A percentile compares a stretch with the other conserved stretches of the same genome.
These are phyloP conservation scores for Euleptes europaea DNA, from an alignment of 2,113 vertebrate genomes.

Conservation along the genomic window DNA sequence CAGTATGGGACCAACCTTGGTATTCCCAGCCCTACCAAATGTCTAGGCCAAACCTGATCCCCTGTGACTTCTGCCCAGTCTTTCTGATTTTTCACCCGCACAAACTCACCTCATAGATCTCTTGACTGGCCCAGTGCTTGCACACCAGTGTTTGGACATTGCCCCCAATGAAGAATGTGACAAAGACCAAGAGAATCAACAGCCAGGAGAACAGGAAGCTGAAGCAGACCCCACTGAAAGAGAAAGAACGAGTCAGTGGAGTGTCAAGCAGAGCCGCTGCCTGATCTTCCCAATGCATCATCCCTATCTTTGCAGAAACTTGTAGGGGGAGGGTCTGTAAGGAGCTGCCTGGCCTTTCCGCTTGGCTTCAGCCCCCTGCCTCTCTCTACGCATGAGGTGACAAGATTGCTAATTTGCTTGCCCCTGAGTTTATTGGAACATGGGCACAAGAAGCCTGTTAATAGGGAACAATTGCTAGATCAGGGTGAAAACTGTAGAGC, in stretches of 20 bases:
- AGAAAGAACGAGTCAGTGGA: neutral
- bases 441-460: neutral
- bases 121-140: constrained; percentile 74
- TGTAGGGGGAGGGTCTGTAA: neutral
- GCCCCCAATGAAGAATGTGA: constrained; percentile 80
- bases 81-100: no score
- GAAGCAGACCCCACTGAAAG: constrained; percentile 71
- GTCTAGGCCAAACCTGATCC: neutral
- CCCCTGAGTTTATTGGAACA: neutral
- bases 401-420: no score
- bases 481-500: no score
- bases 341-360: constrained; percentile 21
- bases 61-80: fast-evolving
- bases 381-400: neutral
- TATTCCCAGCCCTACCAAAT: neutral
- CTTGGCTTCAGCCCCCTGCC: neutral
- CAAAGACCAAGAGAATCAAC: constrained; percentile 76
- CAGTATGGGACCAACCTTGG: no score
- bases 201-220: constrained; percentile 80
- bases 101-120: constrained; percentile 76
- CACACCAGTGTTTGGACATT: constrained; percentile 79
- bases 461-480: no score
- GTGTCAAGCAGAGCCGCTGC: fast-evolving
- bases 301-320: neutral
- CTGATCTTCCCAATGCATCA: neutral